Base-by-base conservation (phyloP, 2,888 invertebrate genomes). In the Amphipyra berbera region DNA sequence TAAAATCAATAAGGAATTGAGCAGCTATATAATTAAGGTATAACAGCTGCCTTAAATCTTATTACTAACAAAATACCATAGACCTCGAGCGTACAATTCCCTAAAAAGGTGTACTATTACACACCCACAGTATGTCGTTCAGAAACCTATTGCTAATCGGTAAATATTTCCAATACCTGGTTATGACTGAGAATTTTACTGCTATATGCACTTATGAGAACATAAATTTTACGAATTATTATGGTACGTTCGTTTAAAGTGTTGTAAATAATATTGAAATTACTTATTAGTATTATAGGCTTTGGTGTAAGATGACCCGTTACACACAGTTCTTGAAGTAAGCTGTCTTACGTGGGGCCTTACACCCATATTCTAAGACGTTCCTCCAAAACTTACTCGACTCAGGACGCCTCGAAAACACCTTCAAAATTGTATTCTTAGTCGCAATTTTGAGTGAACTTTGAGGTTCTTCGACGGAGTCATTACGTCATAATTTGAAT, bases 51-150 rank as follows among this genome's bases (percentile, higher is more conserved):
- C 30, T 30, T 30, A 21, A 21, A 21, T 3, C 21, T 6, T 30
- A 30, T 30, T 30, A 30, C 21, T 21, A 7, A 30, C 30, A 30
- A 30, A 30, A 56, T 21, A 35, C 1, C 42, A 44, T 44, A 37
- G 61, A 54, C 21, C 35, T 40, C 37, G 13, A 68, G 47, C 44
- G 15, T 40, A 67, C 9, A 68, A 52, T 52, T 0, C 69, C 56
- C 41, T 52, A 68, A 61, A 52, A 45, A 61, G 62, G 8, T 40
- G 1, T 7, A 12, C 35, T 37, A 61, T 47, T 56, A 33, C 48
- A 68, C 68, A 52, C 55, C 55, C 62, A 68, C 67, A 40, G 46
- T 12, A 45, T 13, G 6, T 42, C 48, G 48, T 46, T 38, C 5
- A 50, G 40, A 2, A 13, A 13, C 21, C 13, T 52, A 21, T 30